A percentile compares a stretch with the other conserved stretches of the same genome.
Evolutionary conservation across 2,113 vertebrate genomes (phyloP).

Genomic region (Tragulus kanchil): DNA sequence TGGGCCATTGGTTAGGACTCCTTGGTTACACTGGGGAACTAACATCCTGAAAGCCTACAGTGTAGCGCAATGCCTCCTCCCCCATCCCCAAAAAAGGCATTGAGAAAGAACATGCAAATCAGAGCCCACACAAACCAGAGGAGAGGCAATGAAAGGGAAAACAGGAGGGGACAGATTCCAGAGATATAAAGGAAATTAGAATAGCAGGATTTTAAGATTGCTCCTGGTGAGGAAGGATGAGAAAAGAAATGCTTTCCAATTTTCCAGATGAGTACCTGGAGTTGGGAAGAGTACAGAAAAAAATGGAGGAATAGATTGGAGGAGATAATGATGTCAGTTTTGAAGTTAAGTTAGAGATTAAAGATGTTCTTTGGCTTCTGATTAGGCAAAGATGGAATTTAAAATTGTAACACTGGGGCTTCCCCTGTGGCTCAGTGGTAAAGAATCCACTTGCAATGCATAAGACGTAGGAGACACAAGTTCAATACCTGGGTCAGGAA

Average conservation of each 20-base stretch:
- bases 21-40: not conserved
- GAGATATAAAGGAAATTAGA: not conserved
- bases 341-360: not conserved
- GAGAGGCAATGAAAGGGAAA: not conserved
- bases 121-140: not conserved
- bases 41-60: not conserved
- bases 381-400: not conserved
- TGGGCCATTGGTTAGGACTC: not conserved
- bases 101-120: not conserved
- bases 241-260: not conserved
- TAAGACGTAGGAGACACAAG: no score
- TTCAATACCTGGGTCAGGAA: no score
- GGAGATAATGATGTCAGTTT: not conserved
- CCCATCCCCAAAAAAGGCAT: not conserved
- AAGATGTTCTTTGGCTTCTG: constrained; percentile 17
- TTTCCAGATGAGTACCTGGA: no score
- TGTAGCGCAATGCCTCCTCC: not conserved
- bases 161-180: not conserved
- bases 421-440: no score
- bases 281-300: not conserved
- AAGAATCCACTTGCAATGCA: no score
- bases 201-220: not conserved
- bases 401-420: not conserved
- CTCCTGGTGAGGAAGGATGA: not conserved
- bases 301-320: not conserved